Evolutionary conservation across 2,797 vertebrate genomes (phyloP).

Genomic region (Schizopygopsis malacanthus): DNA sequence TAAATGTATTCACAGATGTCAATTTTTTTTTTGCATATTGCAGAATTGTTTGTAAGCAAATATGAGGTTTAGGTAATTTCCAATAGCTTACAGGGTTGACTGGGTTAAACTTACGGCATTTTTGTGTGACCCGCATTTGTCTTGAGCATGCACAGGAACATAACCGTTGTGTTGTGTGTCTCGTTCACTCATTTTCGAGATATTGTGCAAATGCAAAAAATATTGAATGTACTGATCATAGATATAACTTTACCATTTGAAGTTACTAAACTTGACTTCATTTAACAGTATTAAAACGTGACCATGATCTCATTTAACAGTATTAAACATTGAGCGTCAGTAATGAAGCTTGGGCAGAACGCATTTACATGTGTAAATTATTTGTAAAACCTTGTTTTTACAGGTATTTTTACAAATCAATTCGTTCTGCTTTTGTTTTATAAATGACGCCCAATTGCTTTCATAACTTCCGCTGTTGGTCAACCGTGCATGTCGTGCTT

Average conservation of each 20-base stretch:
- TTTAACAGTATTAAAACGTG: too few relatives aligned
- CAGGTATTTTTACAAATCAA: background rate
- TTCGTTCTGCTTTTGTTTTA: background rate
- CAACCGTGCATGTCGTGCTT: slow-evolving; percentile 47
- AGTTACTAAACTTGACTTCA: slow-evolving; percentile 22
- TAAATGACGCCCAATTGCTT: background rate
- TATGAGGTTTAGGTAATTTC: background rate
- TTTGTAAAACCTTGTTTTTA: background rate
- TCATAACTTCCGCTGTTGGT: slow-evolving; percentile 12
- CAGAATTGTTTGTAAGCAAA: background rate
- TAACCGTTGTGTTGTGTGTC: slow-evolving; percentile 44
- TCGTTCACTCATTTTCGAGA: slow-evolving; percentile 37
- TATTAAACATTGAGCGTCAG: background rate
- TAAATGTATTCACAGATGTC: background rate
- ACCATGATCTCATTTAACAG: background rate
- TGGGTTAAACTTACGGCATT: slow-evolving; percentile 1
- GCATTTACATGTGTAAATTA: background rate
- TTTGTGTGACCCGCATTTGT: slow-evolving; percentile 19
- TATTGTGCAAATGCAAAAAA: slow-evolving; percentile 67
- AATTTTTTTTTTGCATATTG: background rate
- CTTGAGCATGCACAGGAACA: slow-evolving; percentile 37
- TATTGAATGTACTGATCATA: slow-evolving; percentile 66
- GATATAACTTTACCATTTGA: slow-evolving; percentile 45
- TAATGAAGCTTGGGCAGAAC: background rate
- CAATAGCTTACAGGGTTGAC: background rate